Evolutionary conservation across 2,113 vertebrate genomes (phyloP), one percentile per base, ranked within the genome.

Genomic region (Oryzias melastigma): DNA sequence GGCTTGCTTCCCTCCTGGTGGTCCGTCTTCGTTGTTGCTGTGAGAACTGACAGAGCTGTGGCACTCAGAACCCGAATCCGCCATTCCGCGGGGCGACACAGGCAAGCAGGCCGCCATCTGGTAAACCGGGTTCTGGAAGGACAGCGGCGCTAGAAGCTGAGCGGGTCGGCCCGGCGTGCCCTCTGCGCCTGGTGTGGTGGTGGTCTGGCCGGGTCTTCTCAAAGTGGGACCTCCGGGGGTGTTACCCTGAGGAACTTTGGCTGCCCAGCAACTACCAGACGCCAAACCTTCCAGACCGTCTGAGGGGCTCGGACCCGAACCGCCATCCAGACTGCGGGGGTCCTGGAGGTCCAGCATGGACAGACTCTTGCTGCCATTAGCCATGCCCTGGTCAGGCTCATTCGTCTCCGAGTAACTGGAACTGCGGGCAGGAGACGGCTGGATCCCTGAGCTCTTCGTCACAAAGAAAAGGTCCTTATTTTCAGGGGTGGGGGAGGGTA

Each of bases 391-490:
- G 45, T 98, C 96, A 0, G 94, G 93, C 86, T 98, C 97, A 64
- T 98, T 99, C 85, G 95, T 93, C 90, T 99, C 97, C 1, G 97
- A 98, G 86, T 99, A 98, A 85, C 96, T 98, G 41, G 97, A 98
- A 85, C 96, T 98, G 81, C 96, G 95, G 63, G 96, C 96, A 15
- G 96, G 97, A 1, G 97, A 98, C 22, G 95, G 94, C 90, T 98
- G 96, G 76, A 95, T 92, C 86, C 95, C 96, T 71, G 94, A 93
- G 90, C 93, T 95, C 89, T 95, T 92, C 76, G 97, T 99, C 90
- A 98, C 96, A 87, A 99, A 99, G 94, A 99, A 99, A 66, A 98
- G 92, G 91, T 99, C 97, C 93, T 98, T 98, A 90, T 99, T 99
- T 93, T 98, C 97, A 62, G 96, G 95, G 87, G 97, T 99, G 74